These are phyloP conservation scores for Euphydryas editha DNA, from an alignment of 2,888 invertebrate genomes.

Conservation along the genomic window DNA sequence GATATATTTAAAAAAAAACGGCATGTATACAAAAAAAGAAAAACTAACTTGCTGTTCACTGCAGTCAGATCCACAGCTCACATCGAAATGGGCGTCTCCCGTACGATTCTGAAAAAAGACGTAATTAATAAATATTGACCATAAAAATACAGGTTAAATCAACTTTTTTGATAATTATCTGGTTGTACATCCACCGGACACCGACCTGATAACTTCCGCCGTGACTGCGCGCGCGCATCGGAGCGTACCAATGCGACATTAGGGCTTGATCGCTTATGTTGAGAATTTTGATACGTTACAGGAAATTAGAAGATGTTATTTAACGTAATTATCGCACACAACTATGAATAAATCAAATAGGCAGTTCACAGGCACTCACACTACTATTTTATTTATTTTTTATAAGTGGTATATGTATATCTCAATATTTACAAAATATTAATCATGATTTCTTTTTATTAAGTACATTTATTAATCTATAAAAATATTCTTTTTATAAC, in stretches of 20 bases:
- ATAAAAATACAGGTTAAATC: slow-evolving; percentile 35
- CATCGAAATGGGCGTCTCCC: slow-evolving; percentile 87
- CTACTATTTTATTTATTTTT: neutral
- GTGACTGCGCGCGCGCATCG: slow-evolving; percentile 64
- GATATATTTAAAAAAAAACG: too few species aligned
- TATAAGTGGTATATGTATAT: too few species aligned
- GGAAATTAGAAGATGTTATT: slow-evolving; percentile 19
- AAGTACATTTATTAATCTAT: too few species aligned
- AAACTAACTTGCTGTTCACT: slow-evolving; percentile 87
- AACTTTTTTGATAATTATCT: slow-evolving; percentile 48
- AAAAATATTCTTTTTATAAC: too few species aligned
- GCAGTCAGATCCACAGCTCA: slow-evolving; percentile 88
- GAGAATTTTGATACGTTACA: slow-evolving; percentile 24
- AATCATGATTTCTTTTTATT: neutral
- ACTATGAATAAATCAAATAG: neutral
- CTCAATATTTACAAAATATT: neutral
- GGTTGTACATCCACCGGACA: slow-evolving; percentile 54
- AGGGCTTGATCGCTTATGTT: slow-evolving; percentile 35
- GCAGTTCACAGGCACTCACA: neutral
- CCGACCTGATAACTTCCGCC: slow-evolving; percentile 67
- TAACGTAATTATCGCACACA: neutral
- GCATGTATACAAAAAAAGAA: too few species aligned
- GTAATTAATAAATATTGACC: slow-evolving; percentile 19
- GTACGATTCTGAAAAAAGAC: slow-evolving; percentile 85
- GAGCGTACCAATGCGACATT: slow-evolving; percentile 56